Percentiles rank a stretch among this genome's conserved stretches.
Evolutionary conservation across 2,888 invertebrate species (phyloP).

Genomic region (Uropetala carovei): DNA sequence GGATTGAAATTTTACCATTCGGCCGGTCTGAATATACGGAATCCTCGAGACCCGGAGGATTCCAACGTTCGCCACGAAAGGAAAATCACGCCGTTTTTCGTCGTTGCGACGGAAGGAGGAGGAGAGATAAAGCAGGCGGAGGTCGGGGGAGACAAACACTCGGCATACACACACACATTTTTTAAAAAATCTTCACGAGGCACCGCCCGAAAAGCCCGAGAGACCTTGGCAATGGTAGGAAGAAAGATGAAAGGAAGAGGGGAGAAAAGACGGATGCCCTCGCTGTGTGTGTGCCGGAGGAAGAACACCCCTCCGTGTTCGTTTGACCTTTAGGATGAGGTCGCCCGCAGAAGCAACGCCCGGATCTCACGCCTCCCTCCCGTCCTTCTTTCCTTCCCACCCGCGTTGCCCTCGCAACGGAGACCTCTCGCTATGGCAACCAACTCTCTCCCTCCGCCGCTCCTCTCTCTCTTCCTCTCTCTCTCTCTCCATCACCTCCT

Average conservation of each 20-base stretch:
- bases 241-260: not conserved
- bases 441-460: not conserved
- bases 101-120: not conserved
- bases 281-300: not conserved
- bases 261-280: not conserved
- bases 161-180: not conserved
- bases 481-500: not conserved
- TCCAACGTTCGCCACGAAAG: slow-evolving; percentile 10
- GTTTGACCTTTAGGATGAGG: slow-evolving; percentile 62
- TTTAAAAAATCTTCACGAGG: not conserved
- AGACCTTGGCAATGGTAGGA: slow-evolving; percentile 16
- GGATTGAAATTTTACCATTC: not conserved
- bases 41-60: not conserved
- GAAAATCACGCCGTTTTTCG: not conserved
- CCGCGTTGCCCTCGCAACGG: slow-evolving; percentile 1
- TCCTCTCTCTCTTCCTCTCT: not conserved
- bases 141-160: not conserved
- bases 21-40: not conserved
- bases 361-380: slow-evolving; percentile 50
- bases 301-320: slow-evolving; percentile 56
- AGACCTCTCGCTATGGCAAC: not conserved
- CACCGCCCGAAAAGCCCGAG: not conserved
- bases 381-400: not conserved
- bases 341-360: slow-evolving; percentile 42
- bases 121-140: not conserved